Conservation (phyloP, 2,888 invertebrate genomes). For the Atethmia centrago region DNA sequence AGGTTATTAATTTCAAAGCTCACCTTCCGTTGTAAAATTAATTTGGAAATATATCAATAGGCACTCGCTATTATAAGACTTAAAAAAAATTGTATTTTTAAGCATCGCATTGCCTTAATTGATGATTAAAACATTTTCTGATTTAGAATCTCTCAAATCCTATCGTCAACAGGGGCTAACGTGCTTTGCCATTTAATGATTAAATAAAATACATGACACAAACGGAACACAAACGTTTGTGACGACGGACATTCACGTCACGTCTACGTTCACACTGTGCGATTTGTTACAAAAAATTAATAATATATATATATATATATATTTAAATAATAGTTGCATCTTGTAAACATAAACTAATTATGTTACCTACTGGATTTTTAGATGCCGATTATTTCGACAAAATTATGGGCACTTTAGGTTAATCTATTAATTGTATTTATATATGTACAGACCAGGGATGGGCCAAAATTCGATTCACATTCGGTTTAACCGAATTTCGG, state of each 20-base stretch:
- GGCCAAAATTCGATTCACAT: no score
- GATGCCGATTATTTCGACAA: background rate
- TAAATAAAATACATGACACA: background rate
- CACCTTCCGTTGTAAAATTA: background rate
- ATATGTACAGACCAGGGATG: no score
- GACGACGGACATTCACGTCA: constrained; percentile 9
- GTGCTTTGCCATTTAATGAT: background rate
- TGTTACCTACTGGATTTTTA: background rate
- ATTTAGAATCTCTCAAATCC: background rate
- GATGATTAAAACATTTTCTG: background rate
- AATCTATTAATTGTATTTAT: no score
- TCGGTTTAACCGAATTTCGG: no score
- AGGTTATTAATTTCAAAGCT: background rate
- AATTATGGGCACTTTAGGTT: no score
- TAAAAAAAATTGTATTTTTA: background rate
- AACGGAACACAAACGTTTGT: background rate
- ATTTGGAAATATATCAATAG: background rate
- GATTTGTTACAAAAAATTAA: no score
- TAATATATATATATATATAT: no score
- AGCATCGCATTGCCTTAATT: background rate
- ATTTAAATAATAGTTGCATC: no score
- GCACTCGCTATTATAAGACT: background rate
- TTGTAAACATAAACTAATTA: background rate
- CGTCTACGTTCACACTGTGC: background rate
- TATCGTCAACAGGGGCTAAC: background rate